Evolutionary conservation across 2,888 invertebrate species (phyloP).

Genomic region (Athalia circularis): DNA sequence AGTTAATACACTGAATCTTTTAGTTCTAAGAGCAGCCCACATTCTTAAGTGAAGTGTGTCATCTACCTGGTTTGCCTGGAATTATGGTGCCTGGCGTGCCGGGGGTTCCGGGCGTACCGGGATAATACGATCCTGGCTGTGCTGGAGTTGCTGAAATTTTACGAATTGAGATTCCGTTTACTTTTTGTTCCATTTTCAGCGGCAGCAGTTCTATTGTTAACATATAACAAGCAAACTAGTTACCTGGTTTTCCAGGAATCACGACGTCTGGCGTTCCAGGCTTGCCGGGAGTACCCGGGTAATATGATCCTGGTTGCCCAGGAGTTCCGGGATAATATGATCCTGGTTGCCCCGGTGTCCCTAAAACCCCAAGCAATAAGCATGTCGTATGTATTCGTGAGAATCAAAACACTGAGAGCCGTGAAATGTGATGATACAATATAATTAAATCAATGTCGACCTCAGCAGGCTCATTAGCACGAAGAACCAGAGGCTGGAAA

Average conservation of each 20-base stretch:
- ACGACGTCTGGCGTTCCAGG: conserved; percentile 61
- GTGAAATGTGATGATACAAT: no score
- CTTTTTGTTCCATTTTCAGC: no score
- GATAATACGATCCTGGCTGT: conserved; percentile 50
- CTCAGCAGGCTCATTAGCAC: no score
- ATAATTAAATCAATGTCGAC: no score
- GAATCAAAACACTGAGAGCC: not conserved
- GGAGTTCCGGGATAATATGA: conserved; percentile 59
- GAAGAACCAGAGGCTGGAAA: no score
- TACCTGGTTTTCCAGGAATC: not conserved
- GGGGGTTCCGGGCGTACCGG: conserved; percentile 63
- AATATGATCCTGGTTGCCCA: conserved; percentile 57
- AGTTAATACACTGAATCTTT: not conserved
- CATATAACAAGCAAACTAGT: no score
- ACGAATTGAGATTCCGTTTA: conserved; percentile 62
- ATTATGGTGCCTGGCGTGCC: conserved; percentile 61
- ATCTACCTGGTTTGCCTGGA: conserved; percentile 50
- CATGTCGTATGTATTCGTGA: not conserved
- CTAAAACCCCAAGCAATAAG: no score
- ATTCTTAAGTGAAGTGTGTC: no score
- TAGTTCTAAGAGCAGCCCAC: not conserved
- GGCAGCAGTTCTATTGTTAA: no score
- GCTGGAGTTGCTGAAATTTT: conserved; percentile 62
- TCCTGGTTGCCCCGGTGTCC: conserved; percentile 46
- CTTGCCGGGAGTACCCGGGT: conserved; percentile 52